Evolutionary conservation across 2,113 vertebrate species (phyloP).

Genomic region (Anarhynchus alexandrinus): DNA sequence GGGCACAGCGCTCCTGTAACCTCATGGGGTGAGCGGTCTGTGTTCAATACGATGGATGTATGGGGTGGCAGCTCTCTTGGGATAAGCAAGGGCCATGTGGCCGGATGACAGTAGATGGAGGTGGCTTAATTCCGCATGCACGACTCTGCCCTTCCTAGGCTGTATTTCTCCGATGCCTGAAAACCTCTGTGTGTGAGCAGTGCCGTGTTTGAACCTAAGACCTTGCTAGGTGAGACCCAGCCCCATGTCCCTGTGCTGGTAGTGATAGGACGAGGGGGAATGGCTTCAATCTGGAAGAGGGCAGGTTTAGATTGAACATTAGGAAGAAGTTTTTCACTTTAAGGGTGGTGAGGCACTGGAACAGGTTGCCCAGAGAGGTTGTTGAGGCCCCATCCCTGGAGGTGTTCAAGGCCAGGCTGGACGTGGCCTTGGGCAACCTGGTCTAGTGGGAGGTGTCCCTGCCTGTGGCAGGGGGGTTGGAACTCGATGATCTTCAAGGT

Average conservation of each 20-base stretch:
- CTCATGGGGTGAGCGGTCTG: neutral
- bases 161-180: neutral
- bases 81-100: neutral
- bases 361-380: no score
- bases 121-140: accelerated
- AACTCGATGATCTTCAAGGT: no score
- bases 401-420: no score
- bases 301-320: no score
- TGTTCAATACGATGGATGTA: accelerated
- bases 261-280: no score
- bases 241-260: accelerated
- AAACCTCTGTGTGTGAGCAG: neutral
- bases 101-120: neutral
- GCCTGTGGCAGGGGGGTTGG: no score
- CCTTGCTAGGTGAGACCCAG: neutral
- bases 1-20: neutral
- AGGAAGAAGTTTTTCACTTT: no score
- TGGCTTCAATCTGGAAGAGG: no score
- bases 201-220: neutral
- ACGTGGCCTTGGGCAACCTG: no score
- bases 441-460: no score
- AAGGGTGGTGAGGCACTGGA: no score
- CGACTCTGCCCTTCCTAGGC: neutral
- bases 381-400: no score
- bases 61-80: neutral